A percentile compares a stretch with the other conserved stretches of the same genome.
Conservation (phyloP, 2,888 invertebrate genomes). For the Tubulanus polymorphus region DNA sequence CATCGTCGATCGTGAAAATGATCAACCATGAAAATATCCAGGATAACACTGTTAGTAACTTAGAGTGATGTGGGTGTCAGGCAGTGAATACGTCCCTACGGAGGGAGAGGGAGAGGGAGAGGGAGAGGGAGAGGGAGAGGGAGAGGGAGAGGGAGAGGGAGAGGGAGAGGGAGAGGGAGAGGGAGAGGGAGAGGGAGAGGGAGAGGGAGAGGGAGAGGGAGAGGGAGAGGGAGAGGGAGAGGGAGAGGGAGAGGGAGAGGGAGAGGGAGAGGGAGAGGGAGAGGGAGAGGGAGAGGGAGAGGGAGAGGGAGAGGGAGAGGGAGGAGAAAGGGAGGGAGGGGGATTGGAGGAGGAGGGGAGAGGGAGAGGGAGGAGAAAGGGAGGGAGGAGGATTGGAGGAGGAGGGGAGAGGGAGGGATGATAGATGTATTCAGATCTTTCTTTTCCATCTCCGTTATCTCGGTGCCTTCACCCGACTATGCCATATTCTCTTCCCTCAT, state of each 20-base stretch:
- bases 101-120: slow-evolving; percentile 18
- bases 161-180: slow-evolving; percentile 15
- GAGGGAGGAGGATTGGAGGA: slow-evolving; percentile 1
- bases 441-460: no score
- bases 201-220: slow-evolving; percentile 16
- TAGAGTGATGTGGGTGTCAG: no score
- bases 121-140: slow-evolving; percentile 22
- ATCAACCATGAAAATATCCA: no score
- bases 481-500: no score
- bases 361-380: slow-evolving; percentile 5
- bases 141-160: slow-evolving; percentile 20
- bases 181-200: slow-evolving; percentile 14
- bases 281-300: slow-evolving; percentile 12
- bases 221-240: slow-evolving; percentile 15
- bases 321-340: slow-evolving; percentile 1
- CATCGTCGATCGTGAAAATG: no score
- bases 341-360: neutral
- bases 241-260: slow-evolving; percentile 16
- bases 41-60: no score
- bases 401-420: slow-evolving; percentile 11
- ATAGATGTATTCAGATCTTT: no score
- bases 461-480: no score
- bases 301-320: slow-evolving; percentile 14
- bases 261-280: slow-evolving; percentile 15
- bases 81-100: neutral